Conservation (phyloP, 2,888 invertebrate species). For the Alloscopus bannaensis region DNA sequence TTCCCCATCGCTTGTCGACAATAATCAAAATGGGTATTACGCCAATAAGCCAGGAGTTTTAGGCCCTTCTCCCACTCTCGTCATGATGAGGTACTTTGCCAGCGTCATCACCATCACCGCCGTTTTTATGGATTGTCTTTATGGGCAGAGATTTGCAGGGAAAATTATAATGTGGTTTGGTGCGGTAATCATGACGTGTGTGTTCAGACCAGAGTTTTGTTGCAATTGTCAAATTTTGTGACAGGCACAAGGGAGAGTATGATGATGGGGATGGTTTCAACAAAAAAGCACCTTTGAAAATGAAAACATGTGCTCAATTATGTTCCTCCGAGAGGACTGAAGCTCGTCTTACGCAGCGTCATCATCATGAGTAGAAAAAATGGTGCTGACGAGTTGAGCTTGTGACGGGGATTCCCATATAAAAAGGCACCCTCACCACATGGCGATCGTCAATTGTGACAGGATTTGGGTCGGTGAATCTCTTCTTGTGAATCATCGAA, state of each 20-base stretch:
- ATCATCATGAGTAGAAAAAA: no score
- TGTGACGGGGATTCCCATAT: conserved; percentile 31
- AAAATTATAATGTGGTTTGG: no score
- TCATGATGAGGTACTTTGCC: no score
- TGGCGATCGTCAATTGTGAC: conserved; percentile 39
- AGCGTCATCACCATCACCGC: conserved; percentile 13
- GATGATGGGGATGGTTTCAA: background rate
- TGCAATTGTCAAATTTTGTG: conserved; percentile 25
- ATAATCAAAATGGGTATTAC: no score
- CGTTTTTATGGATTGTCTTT: no score
- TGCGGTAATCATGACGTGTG: no score
- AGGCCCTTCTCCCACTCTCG: background rate
- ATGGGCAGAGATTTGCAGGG: no score
- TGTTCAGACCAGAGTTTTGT: conserved; percentile 7
- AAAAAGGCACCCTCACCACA: conserved; percentile 43
- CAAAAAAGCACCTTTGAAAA: background rate
- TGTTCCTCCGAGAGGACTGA: background rate
- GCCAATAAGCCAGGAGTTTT: background rate
- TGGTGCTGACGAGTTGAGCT: no score
- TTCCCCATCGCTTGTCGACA: no score
- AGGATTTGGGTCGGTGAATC: conserved; percentile 30
- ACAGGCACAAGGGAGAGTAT: background rate
- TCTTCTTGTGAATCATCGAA: background rate
- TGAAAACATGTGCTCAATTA: conserved; percentile 1
- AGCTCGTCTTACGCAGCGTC: no score